These are phyloP conservation scores for Drosophila tanythrix DNA, from an alignment of 2,888 invertebrate genomes.

Conservation along the genomic window DNA sequence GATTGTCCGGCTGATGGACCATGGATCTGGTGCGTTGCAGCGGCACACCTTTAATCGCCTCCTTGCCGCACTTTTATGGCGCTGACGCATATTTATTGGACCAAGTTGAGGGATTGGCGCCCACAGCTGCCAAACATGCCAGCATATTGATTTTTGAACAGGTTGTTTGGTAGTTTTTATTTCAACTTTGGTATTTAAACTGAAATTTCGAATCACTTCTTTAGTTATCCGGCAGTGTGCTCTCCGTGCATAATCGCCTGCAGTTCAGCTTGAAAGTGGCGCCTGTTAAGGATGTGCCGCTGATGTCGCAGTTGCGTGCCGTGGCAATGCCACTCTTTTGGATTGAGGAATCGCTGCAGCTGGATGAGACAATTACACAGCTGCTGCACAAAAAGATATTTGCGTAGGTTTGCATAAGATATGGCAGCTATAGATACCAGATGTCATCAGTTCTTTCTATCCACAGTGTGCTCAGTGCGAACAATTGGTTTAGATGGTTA, in stretches of 20 bases:
- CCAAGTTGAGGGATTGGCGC: constrained; percentile 86
- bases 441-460: not conserved
- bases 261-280: constrained; percentile 90
- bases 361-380: constrained; percentile 58
- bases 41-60: constrained; percentile 90
- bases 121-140: constrained; percentile 89
- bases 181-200: not conserved
- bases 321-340: constrained; percentile 90
- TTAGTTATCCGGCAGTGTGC: constrained; percentile 87
- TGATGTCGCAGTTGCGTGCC: constrained; percentile 88
- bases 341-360: constrained; percentile 89
- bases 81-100: constrained; percentile 86
- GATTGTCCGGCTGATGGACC: constrained; percentile 90
- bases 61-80: constrained; percentile 91
- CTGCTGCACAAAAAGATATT: constrained; percentile 66
- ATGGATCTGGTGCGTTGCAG: constrained; percentile 88
- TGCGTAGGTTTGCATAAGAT: constrained; percentile 43
- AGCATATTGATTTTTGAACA: constrained; percentile 92
- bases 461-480: constrained; percentile 56
- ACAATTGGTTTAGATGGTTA: constrained; percentile 63
- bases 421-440: not conserved
- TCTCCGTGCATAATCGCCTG: constrained; percentile 89
- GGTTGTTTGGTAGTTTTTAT: constrained; percentile 70
- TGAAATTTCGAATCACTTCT: not conserved
- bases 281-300: constrained; percentile 87